Base-by-base conservation (phyloP, 2,113 vertebrate species). In the Corvus hawaiiensis region DNA sequence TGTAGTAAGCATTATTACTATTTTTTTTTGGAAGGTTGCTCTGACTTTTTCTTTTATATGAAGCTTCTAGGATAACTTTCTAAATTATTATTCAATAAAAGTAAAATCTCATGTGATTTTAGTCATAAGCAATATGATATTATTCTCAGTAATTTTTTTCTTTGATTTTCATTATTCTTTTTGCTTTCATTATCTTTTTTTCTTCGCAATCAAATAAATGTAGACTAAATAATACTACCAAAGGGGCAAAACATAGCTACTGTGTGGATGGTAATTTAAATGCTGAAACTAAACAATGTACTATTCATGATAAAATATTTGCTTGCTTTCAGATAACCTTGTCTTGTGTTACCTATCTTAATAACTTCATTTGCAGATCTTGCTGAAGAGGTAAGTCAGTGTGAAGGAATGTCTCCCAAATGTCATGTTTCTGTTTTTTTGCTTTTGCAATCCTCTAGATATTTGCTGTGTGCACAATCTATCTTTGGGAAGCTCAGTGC, bases 361-460 rank as follows among this genome's bases (percentile, higher is more conserved):
- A 58, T 88, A 93, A 96, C 87, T 90, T 75, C 37, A 78, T 88
- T 94, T 95, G 49, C 86, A 86, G 85, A 84, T 89, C 73, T 94
- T 61, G 44, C 56, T 90, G 85, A 90, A 86, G 68, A 92, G 90
- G 28, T 14, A 93, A 93, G 30, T 18, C 41, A 84, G 39, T 26
- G 46, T 55, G 64, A 92, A 93, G 54, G 48, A 94, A 93, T 93
- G 61, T 71, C 37, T 94, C 76, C 39, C 61, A 88, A 80, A 84
- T 75, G 56, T 32, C 33, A 3, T 46, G 69, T 94, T 96, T 96
- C 96, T 95, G 92, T 0, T 92, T 94, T 93, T 96, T 90, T 91
- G 52, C 83, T 94, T 84, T 92, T 92, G 17, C 85, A 90, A 84
- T 91, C 87, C 82, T 87, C 80, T 81, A 77, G 75, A 78, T 94